A percentile compares a stretch with the other conserved stretches of the same genome.
Conservation (phyloP, 2,797 vertebrate species). For the Hydrocynus forskahlii region DNA sequence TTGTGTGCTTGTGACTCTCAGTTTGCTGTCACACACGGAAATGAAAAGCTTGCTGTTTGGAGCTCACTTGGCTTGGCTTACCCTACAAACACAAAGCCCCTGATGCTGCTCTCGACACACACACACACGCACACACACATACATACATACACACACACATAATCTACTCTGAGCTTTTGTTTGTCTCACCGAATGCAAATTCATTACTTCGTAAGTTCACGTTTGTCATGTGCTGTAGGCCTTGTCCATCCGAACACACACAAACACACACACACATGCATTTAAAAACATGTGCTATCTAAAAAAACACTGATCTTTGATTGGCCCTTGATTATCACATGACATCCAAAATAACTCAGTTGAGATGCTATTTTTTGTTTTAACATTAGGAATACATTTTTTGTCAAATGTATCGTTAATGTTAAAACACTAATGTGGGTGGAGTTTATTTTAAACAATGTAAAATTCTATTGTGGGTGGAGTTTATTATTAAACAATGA, state of each 20-base stretch:
- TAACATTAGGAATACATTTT: too few relatives aligned
- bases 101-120: slow-evolving; percentile 23
- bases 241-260: too few relatives aligned
- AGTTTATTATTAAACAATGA: too few relatives aligned
- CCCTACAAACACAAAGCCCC: slow-evolving; percentile 43
- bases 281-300: neutral
- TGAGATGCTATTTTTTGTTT: too few relatives aligned
- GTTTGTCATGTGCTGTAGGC: neutral
- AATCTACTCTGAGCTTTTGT: neutral
- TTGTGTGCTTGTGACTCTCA: slow-evolving; percentile 25
- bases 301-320: too few relatives aligned
- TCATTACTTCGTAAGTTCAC: slow-evolving; percentile 24
- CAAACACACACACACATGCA: neutral
- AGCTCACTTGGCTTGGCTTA: slow-evolving; percentile 31
- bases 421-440: too few relatives aligned
- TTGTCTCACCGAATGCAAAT: slow-evolving; percentile 5
- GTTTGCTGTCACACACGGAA: slow-evolving; percentile 38
- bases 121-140: slow-evolving; percentile 44
- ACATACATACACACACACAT: slow-evolving; percentile 40
- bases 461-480: too few relatives aligned
- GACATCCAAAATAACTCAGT: too few relatives aligned
- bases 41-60: slow-evolving; percentile 33
- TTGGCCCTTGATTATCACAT: too few relatives aligned
- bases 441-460: too few relatives aligned
- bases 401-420: too few relatives aligned